phyloP scores from a whole-genome alignment of 2,797 vertebrate genomes.

The Mus spretus region DNA sequence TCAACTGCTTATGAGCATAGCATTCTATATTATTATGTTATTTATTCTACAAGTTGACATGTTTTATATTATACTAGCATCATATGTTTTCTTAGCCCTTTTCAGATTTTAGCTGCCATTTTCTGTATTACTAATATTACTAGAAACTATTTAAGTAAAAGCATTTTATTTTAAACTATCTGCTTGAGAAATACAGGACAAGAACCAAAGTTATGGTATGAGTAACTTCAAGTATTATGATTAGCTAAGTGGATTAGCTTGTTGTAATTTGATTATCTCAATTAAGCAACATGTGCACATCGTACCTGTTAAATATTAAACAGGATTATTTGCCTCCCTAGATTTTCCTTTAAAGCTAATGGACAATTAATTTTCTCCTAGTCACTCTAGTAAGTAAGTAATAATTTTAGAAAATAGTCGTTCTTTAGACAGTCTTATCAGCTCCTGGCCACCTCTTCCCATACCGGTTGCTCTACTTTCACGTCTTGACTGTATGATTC shows the following conservation, averaged over 20 bases:
- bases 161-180: conserved; percentile 25
- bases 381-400: conserved; percentile 48
- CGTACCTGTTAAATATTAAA: conserved; percentile 59
- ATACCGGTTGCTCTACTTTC: neutral
- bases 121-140: neutral
- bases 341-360: conserved; percentile 66
- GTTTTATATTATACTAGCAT: neutral
- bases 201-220: conserved; percentile 22
- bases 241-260: conserved; percentile 42
- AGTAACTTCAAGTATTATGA: conserved; percentile 21
- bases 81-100: conserved; percentile 8
- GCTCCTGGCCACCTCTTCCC: neutral
- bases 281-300: conserved; percentile 27
- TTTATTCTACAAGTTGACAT: neutral
- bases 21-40: neutral
- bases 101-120: neutral
- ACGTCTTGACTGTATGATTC: neutral
- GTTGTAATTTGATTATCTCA: conserved; percentile 55
- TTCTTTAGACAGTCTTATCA: conserved; percentile 29
- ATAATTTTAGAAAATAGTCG: conserved; percentile 25
- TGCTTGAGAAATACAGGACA: conserved; percentile 4
- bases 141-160: conserved; percentile 31
- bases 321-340: conserved; percentile 18
- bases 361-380: conserved; percentile 27
- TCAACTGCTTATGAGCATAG: neutral